Evolutionary conservation across 2,797 vertebrate species (phyloP), one percentile per base, ranked within the genome.

Genomic region (Megaceryle alcyon): DNA sequence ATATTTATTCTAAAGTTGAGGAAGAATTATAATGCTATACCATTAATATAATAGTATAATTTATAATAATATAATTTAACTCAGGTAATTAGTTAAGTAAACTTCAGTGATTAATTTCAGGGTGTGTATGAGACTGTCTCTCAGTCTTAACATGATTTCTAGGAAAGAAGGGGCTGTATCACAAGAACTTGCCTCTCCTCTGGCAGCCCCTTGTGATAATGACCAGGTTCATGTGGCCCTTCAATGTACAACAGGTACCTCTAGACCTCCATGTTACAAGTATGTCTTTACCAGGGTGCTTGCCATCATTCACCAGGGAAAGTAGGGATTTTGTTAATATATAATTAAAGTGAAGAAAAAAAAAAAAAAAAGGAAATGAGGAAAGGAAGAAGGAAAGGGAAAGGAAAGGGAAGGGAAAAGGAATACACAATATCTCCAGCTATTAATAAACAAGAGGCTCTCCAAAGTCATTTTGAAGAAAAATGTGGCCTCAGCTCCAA

Each of bases 51-150:
- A 35, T 35, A 35, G 8, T 35, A 35, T 35, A 35, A 35, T 35
- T 35, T 35, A 35, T 35, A 35, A 35, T 35, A 35, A 35, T 35
- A 35, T 35, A 73, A 90, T 96, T 94, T 88, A 94, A 65, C 53
- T 35, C 8, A 49, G 73, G 84, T 82, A 69, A 91, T 92, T 75
- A 69, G 83, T 83, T 76, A 84, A 46, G 73, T 88, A 80, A 90
- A 82, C 51, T 92, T 95, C 44, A 53, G 39, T 76, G 56, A 77
- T 84, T 69, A 79, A 91, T 92, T 88, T 77, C 63, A 82, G 85
- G 31, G 22, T 49, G n/a, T 37, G 8, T 22, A 10, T 48, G 43
- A 66, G 51, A 79, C 72, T 92, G 96, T 72, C 65, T 86, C 63
- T 56, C 35, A 9, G 19, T 61, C 22, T 59, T 73, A 69, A 25